Percentiles rank a stretch among this genome's conserved stretches.
These are phyloP conservation scores for Holacanthella duospinosa DNA, from an alignment of 2,888 invertebrate genomes.

Conservation along the genomic window DNA sequence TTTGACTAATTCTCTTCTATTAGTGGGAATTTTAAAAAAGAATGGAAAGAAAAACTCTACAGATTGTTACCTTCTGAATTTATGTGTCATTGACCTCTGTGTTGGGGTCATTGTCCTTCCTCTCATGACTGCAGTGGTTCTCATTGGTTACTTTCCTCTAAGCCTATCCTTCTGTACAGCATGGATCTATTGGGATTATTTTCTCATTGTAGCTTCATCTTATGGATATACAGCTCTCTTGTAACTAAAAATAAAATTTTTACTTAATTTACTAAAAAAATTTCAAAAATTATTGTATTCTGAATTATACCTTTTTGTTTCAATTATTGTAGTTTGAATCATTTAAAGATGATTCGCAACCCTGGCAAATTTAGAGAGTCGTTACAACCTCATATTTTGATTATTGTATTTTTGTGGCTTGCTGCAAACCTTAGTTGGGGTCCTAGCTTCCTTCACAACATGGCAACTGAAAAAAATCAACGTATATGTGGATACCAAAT, in stretches of 20 bases:
- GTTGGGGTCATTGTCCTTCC: conserved; percentile 32
- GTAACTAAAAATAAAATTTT: conserved; percentile 14
- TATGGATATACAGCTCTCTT: conserved; percentile 28
- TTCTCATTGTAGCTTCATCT: conserved; percentile 28
- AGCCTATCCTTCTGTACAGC: conserved; percentile 22
- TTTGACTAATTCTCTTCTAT: neutral
- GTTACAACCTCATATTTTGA: neutral
- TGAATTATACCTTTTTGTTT: too few relatives aligned
- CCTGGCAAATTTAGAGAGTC: neutral
- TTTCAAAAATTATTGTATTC: too few relatives aligned
- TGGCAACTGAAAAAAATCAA: neutral
- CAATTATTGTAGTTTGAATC: neutral
- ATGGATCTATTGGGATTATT: conserved; percentile 34
- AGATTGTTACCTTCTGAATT: conserved; percentile 24
- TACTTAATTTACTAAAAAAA: neutral
- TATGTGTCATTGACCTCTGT: conserved; percentile 26
- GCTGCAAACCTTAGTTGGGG: neutral
- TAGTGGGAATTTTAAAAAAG: neutral
- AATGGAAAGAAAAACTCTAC: conserved; percentile 3
- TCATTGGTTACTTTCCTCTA: conserved; percentile 32
- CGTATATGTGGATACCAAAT: neutral
- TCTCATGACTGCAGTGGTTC: conserved; percentile 30
- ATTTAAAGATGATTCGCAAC: neutral
- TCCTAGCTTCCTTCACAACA: neutral
- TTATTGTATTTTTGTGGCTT: neutral